Evolutionary conservation across 2,797 vertebrate genomes (phyloP).

Genomic region (Lepus townsendii): DNA sequence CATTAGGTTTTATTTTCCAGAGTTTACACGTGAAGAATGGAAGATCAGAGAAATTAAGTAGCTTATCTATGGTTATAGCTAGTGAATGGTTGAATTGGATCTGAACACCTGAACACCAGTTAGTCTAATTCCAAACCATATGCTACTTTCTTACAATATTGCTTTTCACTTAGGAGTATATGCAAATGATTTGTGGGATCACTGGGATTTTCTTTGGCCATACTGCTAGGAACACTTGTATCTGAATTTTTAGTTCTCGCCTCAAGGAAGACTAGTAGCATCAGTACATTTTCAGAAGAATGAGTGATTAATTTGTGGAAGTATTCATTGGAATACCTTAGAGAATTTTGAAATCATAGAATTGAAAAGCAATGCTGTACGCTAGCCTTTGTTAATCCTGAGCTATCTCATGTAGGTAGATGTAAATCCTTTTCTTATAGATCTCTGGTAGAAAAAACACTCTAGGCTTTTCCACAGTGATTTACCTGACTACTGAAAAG

Average conservation of each 20-base stretch:
- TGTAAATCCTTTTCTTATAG: constrained; percentile 69
- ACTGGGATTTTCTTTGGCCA: constrained; percentile 42
- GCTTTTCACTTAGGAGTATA: constrained; percentile 6
- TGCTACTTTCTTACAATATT: not conserved
- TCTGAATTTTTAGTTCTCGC: constrained; percentile 60
- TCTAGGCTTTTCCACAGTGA: constrained; percentile 55
- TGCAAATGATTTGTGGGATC: not conserved
- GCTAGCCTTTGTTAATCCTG: constrained; percentile 66
- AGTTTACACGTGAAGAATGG: constrained; percentile 27
- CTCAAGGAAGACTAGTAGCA: not conserved
- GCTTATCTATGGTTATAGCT: not conserved
- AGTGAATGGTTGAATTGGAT: constrained; percentile 35
- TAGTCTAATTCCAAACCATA: constrained; percentile 43
- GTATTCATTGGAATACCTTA: constrained; percentile 66
- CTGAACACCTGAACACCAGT: not conserved
- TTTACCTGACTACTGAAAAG: constrained; percentile 61
- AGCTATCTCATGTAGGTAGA: constrained; percentile 56
- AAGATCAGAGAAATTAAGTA: constrained; percentile 55
- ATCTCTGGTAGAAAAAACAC: constrained; percentile 63
- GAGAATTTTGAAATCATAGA: constrained; percentile 70
- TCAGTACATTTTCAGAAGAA: constrained; percentile 33
- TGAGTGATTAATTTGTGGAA: constrained; percentile 66
- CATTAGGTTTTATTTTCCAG: constrained; percentile 44
- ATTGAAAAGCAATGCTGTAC: constrained; percentile 64
- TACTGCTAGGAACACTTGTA: constrained; percentile 18